phyloP scores from a whole-genome alignment of 2,113 vertebrate genomes.

The Pelvicachromis taeniatus region DNA sequence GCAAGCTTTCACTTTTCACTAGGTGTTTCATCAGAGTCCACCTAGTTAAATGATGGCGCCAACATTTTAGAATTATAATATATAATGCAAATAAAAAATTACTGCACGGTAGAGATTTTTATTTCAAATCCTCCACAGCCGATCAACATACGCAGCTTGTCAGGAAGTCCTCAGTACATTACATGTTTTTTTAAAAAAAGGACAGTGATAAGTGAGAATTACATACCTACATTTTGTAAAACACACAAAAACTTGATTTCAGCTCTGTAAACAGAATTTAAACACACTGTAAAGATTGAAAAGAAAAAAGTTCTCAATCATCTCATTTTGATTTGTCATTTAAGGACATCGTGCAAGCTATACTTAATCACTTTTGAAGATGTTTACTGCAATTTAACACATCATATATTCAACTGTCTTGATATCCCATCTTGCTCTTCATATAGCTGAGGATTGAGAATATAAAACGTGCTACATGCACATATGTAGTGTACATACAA shows the following conservation, averaged over 20 bases:
- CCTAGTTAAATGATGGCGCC: background rate
- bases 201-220: background rate
- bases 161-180: background rate
- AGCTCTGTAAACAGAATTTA: background rate
- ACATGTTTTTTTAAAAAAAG: background rate
- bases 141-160: background rate
- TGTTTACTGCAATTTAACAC: background rate
- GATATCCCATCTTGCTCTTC: background rate
- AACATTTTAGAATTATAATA: background rate
- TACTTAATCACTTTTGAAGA: background rate
- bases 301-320: background rate
- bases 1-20: background rate
- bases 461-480: background rate
- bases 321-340: background rate
- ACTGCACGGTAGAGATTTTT: background rate
- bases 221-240: background rate
- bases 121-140: background rate
- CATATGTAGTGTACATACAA: background rate
- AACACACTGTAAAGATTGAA: background rate
- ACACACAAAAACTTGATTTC: background rate
- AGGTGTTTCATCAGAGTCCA: no score
- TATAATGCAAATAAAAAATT: background rate
- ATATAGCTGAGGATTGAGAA: background rate
- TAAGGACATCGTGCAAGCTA: background rate
- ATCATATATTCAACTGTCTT: background rate